Conservation (phyloP, 2,113 vertebrate species). For the Tinamus guttatus region DNA sequence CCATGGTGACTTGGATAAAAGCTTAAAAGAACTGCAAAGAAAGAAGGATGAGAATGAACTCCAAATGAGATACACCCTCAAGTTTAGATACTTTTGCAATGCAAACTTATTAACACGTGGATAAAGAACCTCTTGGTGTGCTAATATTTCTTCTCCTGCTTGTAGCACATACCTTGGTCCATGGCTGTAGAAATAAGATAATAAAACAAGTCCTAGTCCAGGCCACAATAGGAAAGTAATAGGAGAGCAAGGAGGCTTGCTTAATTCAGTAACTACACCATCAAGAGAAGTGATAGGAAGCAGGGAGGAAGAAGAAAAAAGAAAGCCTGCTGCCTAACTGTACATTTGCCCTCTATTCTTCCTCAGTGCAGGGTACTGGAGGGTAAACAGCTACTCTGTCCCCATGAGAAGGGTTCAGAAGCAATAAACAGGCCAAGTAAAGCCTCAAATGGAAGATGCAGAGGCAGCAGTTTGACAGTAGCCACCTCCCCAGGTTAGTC, state of each 20-base stretch:
- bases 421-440: not conserved
- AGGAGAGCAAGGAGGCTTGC: not conserved
- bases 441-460: not conserved
- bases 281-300: not conserved
- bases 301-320: not conserved
- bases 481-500: not conserved
- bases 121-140: not conserved
- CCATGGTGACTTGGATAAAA: not conserved
- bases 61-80: not conserved
- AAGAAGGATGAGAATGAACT: not conserved
- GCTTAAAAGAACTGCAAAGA: slow-evolving; percentile 12
- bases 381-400: not conserved
- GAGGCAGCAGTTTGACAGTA: not conserved
- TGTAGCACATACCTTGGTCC: rapidly evolving
- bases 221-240: not conserved
- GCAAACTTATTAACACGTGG: not conserved
- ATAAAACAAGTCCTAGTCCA: not conserved
- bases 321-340: slow-evolving; percentile 35
- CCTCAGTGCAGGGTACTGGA: slow-evolving; percentile 1
- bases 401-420: not conserved
- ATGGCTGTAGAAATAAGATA: not conserved
- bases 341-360: slow-evolving; percentile 24
- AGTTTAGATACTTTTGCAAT: not conserved
- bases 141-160: slow-evolving; percentile 3
- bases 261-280: not conserved